Base-by-base conservation (phyloP, 2,797 vertebrate genomes). In the Pipistrellus pipistrellus region DNA sequence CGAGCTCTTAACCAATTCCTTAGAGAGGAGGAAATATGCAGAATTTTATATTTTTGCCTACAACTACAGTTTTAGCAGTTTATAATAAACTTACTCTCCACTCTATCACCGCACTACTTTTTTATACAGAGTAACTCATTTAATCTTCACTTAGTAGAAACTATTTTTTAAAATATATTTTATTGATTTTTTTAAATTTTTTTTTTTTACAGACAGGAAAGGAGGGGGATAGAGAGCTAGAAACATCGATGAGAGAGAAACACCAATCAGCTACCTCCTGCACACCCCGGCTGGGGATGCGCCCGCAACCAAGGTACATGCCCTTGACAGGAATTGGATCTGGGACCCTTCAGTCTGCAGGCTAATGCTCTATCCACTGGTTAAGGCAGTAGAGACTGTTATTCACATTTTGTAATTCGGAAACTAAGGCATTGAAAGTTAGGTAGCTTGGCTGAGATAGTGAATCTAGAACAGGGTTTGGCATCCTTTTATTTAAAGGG, bases 351-450 rank as follows among this genome's bases (percentile, higher is more conserved):
- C 25, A 30, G 59, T 62, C 27, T 13, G 6, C 59, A 62, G 59
- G 27, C 27, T 6, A 0, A 30, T 6, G 27, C 59, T 59, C 59
- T 30, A 62, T 62, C 27, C 27, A 62, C 59, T 5, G 1, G 13
- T 30, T 62, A 62, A 27, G 59, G 13, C 27, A 15, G 8, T 38
- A 77, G 59, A 72, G 21, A 68, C n/a, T 44, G 12, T 62, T 88
- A 64, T 59, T 93, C 41, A 46, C 17, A 80, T 90, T 96, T 91
- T 80, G 90, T 72, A 72, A 72, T 90, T 48, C 90, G 27, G 55
- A 95, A 85, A 94, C 35, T 18, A 48, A 88, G 27, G 38, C 62
- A 62, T 59, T 72, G 73, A 75, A 72, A 75, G 41, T 82, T 81
- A 59, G 1, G 15, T 20, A 88, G 4, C 4, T 92, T 78, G 53